Percentiles rank a stretch among this genome's conserved stretches.
Evolutionary conservation across 2,113 vertebrate species (phyloP).

Genomic region (Tricholaema leucomelas): DNA sequence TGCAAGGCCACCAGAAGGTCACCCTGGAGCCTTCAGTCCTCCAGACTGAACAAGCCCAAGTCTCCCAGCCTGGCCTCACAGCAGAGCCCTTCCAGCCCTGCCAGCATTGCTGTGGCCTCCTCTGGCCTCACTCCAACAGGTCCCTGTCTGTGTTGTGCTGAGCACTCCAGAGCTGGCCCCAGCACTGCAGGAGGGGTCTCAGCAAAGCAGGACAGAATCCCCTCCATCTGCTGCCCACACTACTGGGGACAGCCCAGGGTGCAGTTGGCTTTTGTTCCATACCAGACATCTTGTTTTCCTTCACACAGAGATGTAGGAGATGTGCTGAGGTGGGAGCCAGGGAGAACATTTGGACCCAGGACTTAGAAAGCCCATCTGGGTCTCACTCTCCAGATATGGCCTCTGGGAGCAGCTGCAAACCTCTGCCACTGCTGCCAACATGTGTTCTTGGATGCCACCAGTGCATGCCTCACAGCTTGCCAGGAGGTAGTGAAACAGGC

Average conservation of each 20-base stretch:
- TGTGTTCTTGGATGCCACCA: not conserved
- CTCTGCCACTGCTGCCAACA: not conserved
- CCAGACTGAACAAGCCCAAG: not conserved
- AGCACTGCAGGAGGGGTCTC: no score
- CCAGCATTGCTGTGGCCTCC: no score
- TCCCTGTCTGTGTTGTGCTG: no score
- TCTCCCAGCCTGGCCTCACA: not conserved
- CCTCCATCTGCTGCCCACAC: no score
- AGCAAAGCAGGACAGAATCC: no score
- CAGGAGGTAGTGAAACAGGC: not conserved
- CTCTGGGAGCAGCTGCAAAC: not conserved
- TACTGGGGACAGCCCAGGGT: not conserved
- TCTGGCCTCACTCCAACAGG: no score
- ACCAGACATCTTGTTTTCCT: not conserved
- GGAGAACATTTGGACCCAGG: not conserved
- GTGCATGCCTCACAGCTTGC: not conserved
- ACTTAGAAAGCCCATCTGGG: not conserved
- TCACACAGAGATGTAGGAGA: rapidly evolving
- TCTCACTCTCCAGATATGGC: not conserved
- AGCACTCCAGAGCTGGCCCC: no score
- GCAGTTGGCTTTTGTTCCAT: not conserved
- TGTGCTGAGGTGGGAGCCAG: no score
- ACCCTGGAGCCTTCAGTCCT: not conserved
- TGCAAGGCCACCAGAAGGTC: not conserved
- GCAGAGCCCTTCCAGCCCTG: no score